These are phyloP conservation scores for Drosophila hydei DNA, from an alignment of 1,140 invertebrate species.

Conservation along the genomic window DNA sequence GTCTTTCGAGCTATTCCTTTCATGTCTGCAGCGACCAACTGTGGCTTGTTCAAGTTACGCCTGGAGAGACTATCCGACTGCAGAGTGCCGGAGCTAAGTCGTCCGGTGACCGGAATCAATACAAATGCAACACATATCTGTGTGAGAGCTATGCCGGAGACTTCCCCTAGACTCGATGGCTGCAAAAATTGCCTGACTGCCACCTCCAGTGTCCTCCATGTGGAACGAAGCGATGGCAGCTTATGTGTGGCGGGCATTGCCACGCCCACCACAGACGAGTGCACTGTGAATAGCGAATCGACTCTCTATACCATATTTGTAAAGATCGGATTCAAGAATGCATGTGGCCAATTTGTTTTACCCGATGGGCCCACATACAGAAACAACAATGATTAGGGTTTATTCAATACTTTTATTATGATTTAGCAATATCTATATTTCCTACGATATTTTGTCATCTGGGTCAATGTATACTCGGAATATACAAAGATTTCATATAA, in stretches of 20 bases:
- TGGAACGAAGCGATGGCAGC: slow-evolving; percentile 1
- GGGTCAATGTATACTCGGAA: too few species aligned
- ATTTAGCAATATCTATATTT: too few species aligned
- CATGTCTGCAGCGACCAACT: slow-evolving; percentile 10
- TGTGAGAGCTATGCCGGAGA: neutral
- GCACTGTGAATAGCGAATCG: neutral
- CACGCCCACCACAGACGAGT: slow-evolving; percentile 42
- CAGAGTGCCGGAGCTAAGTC: neutral
- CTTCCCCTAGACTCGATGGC: rapidly evolving
- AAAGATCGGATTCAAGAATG: too few species aligned
- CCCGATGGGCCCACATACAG: too few species aligned
- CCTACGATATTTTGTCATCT: too few species aligned
- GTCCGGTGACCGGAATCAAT: neutral
- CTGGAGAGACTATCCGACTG: neutral
- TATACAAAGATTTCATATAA: too few species aligned
- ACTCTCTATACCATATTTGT: slow-evolving; percentile 33
- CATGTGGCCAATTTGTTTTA: too few species aligned
- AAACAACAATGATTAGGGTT: too few species aligned
- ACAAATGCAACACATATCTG: neutral
- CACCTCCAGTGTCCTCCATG: slow-evolving; percentile 40
- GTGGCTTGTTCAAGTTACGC: slow-evolving; percentile 7
- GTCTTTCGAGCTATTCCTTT: neutral
- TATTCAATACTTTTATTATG: too few species aligned
- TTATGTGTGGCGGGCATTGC: slow-evolving; percentile 39
- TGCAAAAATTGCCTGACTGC: slow-evolving; percentile 31